phyloP scores from a whole-genome alignment of 2,888 invertebrate species.

The Athripsodes cinereus region DNA sequence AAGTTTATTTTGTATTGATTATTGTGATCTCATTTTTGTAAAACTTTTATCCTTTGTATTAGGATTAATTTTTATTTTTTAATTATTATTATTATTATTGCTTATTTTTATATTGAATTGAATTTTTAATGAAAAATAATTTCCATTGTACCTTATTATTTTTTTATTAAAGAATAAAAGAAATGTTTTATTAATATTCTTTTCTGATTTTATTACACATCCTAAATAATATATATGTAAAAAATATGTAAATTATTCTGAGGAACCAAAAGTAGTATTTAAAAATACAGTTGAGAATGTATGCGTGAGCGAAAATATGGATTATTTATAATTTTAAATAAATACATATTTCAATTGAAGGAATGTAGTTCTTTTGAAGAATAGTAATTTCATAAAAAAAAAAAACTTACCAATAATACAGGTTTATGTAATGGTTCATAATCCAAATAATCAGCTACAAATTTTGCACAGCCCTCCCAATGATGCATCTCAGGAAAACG shows the following conservation, averaged over 20 bases:
- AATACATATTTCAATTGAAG: too few relatives aligned
- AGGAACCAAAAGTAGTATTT: too few relatives aligned
- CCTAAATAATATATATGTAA: too few relatives aligned
- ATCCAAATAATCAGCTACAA: conserved; percentile 72
- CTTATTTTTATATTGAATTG: background rate
- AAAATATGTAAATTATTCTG: too few relatives aligned
- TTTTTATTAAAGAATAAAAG: conserved; percentile 26
- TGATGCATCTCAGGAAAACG: conserved; percentile 62
- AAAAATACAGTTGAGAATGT: too few relatives aligned
- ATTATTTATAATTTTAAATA: too few relatives aligned
- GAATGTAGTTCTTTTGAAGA: too few relatives aligned
- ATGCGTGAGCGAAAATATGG: too few relatives aligned
- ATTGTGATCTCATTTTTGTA: conserved; percentile 28
- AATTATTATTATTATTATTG: background rate
- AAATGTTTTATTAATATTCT: background rate
- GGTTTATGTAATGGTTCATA: conserved; percentile 66
- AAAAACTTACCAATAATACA: conserved; percentile 62
- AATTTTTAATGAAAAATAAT: background rate
- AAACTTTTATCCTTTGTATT: conserved; percentile 11
- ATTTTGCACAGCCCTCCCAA: conserved; percentile 66
- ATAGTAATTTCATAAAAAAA: too few relatives aligned
- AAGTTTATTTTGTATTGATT: conserved; percentile 5
- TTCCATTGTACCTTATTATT: conserved; percentile 28
- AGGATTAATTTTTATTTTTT: background rate
- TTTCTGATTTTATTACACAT: too few relatives aligned